Base-by-base conservation (phyloP, 2,888 invertebrate genomes). In the Odontocerum albicorne region DNA sequence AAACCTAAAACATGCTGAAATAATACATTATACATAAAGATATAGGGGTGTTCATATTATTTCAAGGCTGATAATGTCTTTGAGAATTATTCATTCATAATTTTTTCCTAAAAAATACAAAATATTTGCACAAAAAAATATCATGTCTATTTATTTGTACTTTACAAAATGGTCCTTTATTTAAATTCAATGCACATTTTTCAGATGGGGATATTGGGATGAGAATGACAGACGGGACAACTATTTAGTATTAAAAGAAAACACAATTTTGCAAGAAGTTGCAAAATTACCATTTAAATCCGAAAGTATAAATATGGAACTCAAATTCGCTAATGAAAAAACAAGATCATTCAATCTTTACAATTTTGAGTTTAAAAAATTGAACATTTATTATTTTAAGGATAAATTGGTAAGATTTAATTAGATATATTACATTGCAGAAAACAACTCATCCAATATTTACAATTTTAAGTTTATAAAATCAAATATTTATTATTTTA, bases 121-220 rank as follows among this genome's bases (percentile, higher is more conserved):
- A n/a, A n/a, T n/a, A n/a, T n/a, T n/a, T n/a, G n/a, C n/a, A n/a
- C n/a, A n/a, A n/a, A n/a, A n/a, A n/a, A n/a, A n/a, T n/a, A n/a
- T n/a, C n/a, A n/a, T n/a, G n/a, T n/a, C n/a, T n/a, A n/a, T n/a
- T n/a, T n/a, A n/a, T n/a, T n/a, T n/a, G n/a, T n/a, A n/a, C n/a
- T n/a, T n/a, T n/a, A n/a, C n/a, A n/a, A n/a, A n/a, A n/a, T n/a
- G n/a, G n/a, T n/a, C n/a, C n/a, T n/a, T n/a, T n/a, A n/a, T 35
- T 33, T n/a, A n/a, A n/a, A n/a, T n/a, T n/a, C n/a, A n/a, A n/a
- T n/a, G n/a, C n/a, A n/a, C n/a, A n/a, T 82, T 82, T 1, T 72
- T 84, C 1, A 81, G 88, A 46, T 95, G 96, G 95, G 86, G 91
- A 1, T 88, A 89, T 66, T 95, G 95, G 94, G 87, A 90, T 45